Evolutionary conservation across 2,888 invertebrate species (phyloP).

Genomic region (Archips crataeganus): DNA sequence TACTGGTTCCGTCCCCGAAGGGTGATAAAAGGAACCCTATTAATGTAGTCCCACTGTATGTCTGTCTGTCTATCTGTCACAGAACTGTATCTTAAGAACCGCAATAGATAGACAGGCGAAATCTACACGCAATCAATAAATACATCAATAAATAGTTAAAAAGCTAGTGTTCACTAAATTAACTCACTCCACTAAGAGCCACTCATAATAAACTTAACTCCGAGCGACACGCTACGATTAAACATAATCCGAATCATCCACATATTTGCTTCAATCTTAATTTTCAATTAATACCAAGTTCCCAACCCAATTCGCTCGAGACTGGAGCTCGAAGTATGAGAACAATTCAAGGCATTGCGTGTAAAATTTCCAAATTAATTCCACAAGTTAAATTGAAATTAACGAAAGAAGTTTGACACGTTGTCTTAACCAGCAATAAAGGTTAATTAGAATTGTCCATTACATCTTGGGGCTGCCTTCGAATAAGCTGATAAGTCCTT

Average conservation of each 20-base stretch:
- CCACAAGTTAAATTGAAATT: slow-evolving; percentile 35
- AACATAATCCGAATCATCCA: neutral
- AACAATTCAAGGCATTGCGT: slow-evolving; percentile 35
- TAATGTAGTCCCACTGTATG: no score
- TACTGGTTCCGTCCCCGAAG: no score
- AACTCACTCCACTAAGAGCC: no score
- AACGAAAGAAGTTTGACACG: slow-evolving; percentile 34
- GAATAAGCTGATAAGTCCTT: neutral
- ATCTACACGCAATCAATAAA: no score
- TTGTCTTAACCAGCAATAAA: slow-evolving; percentile 27
- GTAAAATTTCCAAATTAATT: slow-evolving; percentile 33
- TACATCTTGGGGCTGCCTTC: neutral
- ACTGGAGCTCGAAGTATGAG: slow-evolving; percentile 15
- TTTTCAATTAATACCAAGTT: slow-evolving; percentile 7
- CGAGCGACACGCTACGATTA: neutral
- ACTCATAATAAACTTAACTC: no score
- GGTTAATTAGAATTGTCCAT: slow-evolving; percentile 32
- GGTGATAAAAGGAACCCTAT: no score
- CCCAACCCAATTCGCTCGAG: neutral
- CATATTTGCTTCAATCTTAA: slow-evolving; percentile 9
- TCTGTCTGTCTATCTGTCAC: no score
- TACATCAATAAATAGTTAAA: no score
- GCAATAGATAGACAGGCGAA: no score
- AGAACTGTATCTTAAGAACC: no score
- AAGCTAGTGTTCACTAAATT: no score